Conservation (phyloP, 37 sponge, comb jelly and placozoan species). For the Spongilla lacustris region DNA sequence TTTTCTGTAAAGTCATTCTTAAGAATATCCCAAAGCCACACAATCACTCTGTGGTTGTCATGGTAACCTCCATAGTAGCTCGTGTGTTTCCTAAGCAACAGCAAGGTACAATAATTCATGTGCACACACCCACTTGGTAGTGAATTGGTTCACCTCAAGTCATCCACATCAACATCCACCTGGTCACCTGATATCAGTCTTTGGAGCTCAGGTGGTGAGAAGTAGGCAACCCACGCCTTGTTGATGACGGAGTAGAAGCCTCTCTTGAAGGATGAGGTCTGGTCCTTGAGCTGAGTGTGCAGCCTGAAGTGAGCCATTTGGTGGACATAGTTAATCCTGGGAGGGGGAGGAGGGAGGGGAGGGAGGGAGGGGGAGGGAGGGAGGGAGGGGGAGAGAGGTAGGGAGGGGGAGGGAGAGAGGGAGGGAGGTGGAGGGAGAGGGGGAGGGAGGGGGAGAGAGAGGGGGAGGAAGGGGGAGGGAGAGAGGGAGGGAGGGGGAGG, state of each 20-base stretch:
- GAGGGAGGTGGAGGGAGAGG: background rate
- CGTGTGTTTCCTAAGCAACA: conserved; percentile 66
- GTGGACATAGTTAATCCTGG: conserved; percentile 94
- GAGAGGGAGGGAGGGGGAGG: background rate
- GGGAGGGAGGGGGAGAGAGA: background rate
- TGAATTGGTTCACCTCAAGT: conserved; percentile 66
- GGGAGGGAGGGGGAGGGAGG: background rate
- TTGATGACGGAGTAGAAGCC: conserved; percentile 89
- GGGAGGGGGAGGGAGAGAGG: background rate
- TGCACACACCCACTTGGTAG: background rate
- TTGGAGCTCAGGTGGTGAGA: conserved; percentile 92
- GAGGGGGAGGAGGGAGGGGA: background rate
- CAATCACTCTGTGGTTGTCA: conserved; percentile 83
- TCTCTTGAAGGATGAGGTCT: conserved; percentile 78
- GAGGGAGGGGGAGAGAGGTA: background rate
- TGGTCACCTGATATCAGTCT: conserved; percentile 93
- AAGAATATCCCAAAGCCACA: conserved; percentile 98
- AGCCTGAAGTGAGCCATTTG: conserved; percentile 88
- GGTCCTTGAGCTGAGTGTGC: conserved; percentile 89
- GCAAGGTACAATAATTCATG: background rate
- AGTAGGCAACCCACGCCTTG: conserved; percentile 76
- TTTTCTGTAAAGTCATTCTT: conserved; percentile 82
- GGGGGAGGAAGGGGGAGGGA: background rate
- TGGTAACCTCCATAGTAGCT: conserved; percentile 96
- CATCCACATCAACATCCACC: conserved; percentile 83